Percentiles rank a stretch among this genome's conserved stretches.
phyloP scores from a whole-genome alignment of 2,797 vertebrate species.

The Eptatretus atami region DNA sequence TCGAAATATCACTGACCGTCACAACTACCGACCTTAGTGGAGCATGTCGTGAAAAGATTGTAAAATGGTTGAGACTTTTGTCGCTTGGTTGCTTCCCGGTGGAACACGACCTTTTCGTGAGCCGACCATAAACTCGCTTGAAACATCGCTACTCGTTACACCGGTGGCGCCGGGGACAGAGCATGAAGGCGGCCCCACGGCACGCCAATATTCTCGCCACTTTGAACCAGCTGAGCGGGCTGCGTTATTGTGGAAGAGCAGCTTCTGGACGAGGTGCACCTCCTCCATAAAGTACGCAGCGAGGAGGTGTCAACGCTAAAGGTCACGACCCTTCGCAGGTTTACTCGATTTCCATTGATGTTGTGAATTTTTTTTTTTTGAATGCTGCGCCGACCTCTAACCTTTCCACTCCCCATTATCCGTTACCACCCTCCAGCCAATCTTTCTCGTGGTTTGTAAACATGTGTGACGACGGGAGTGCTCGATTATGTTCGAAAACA shows the following conservation, averaged over 20 bases:
- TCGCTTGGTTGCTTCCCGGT: no score
- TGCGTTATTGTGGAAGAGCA: conserved; percentile 99
- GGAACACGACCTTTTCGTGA: conserved; percentile 29
- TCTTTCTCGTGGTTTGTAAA: conserved; percentile 96
- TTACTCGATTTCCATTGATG: conserved; percentile 11
- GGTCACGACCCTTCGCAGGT: conserved; percentile 84
- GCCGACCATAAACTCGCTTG: conserved; percentile 78
- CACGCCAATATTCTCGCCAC: conserved; percentile 77
- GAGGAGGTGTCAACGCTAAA: conserved; percentile 85
- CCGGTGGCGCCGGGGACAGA: conserved; percentile 62
- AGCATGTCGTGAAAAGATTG: no score
- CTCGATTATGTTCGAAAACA: conserved; percentile 92
- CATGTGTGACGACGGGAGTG: conserved; percentile 85
- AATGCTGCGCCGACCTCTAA: not conserved
- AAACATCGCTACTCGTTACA: conserved; percentile 80
- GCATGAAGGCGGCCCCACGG: conserved; percentile 53
- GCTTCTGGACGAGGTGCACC: conserved; percentile 73
- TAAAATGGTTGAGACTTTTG: no score
- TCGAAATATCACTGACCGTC: no score
- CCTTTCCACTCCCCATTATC: not conserved
- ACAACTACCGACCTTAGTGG: no score
- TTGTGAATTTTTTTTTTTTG: no score
- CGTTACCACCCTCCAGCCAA: conserved; percentile 22
- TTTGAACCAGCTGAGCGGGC: conserved; percentile 65
- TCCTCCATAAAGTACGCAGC: conserved; percentile 97